phyloP scores from a whole-genome alignment of 2,888 invertebrate species.

The Lasioglossum lativentre region DNA sequence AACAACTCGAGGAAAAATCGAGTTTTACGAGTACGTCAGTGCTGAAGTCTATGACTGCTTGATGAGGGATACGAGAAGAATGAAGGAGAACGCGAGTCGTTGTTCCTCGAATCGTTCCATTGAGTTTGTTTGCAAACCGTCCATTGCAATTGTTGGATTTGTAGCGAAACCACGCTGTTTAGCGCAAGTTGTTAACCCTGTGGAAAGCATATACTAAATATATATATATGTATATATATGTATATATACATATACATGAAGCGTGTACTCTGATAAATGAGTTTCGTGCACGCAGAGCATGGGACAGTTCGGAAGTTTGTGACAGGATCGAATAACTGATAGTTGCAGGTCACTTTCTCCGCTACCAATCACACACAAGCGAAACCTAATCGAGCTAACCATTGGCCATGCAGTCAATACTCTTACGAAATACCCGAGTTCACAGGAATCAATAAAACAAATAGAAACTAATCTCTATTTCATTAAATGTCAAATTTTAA shows the following conservation, averaged over 20 bases:
- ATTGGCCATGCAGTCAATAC: background rate
- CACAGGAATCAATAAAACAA: background rate
- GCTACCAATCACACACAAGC: background rate
- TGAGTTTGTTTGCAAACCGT: conserved; percentile 74
- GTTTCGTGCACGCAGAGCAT: conserved; percentile 32
- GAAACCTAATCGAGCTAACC: background rate
- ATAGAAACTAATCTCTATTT: background rate
- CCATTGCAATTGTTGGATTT: conserved; percentile 77
- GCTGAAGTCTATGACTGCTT: background rate
- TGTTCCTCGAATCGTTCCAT: conserved; percentile 61
- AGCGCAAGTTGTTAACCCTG: conserved; percentile 68
- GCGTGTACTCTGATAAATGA: conserved; percentile 8
- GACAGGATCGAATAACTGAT: background rate
- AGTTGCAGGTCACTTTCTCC: background rate
- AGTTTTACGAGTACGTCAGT: background rate
- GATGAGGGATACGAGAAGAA: conserved; percentile 12
- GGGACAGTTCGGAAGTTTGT: background rate
- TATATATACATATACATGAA: conserved; percentile 43
- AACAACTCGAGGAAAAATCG: background rate
- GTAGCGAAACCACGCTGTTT: conserved; percentile 68
- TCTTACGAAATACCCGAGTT: background rate
- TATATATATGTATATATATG: conserved; percentile 35
- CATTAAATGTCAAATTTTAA: background rate
- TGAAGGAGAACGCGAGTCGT: conserved; percentile 35
- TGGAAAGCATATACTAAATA: conserved; percentile 25